Base-by-base conservation (phyloP, 2,113 vertebrate species). In the Sitta europaea region DNA sequence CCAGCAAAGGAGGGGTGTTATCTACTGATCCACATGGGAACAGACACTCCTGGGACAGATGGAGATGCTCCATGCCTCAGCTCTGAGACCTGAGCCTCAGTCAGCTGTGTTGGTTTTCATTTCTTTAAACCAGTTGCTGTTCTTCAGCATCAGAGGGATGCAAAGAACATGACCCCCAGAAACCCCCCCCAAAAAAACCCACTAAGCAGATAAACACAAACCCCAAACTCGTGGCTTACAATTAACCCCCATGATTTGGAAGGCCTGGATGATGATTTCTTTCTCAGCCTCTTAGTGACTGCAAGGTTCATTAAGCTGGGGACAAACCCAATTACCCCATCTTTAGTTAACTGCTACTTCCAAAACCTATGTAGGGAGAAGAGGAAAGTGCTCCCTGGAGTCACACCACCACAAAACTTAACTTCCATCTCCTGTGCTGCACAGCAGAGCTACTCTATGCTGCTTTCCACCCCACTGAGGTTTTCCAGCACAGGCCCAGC, bases 311-410 rank as follows among this genome's bases (percentile, higher is more conserved):
- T 80, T 61, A 57, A 27, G 33, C 2, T 35, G 36, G 21, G 18
- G 16, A 17, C 36, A 77, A 87, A 77, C 4, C 12, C 1, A 3
- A 22, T 61, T 51, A 16, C 24, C 70, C 22, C 25, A 5, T 31
- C 29, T 45, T 86, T 78, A 74, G 22, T 53, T 76, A 85, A 53
- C 0, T 25, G 47, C 31, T 54, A 4, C 15, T n/a, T n/a, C n/a
- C n/a, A n/a, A n/a, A n/a, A 43, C 2, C 1, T 11, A 11, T 0
- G 0, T 25, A 38, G 24, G 23, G 22, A 35, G 61, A 61, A 70
- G 51, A 81, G 21, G n/a, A 57, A 74, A 55, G 9, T 38, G 15
- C 27, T 88, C 35, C 48, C 53, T n/a, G 36, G 57, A 62, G 57
- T 25, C n/a, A 58, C 62, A 36, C 6, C 3, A 3, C 24, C 36